phyloP scores from a whole-genome alignment of 2,888 invertebrate species.

The Temnothorax rugatulus region DNA sequence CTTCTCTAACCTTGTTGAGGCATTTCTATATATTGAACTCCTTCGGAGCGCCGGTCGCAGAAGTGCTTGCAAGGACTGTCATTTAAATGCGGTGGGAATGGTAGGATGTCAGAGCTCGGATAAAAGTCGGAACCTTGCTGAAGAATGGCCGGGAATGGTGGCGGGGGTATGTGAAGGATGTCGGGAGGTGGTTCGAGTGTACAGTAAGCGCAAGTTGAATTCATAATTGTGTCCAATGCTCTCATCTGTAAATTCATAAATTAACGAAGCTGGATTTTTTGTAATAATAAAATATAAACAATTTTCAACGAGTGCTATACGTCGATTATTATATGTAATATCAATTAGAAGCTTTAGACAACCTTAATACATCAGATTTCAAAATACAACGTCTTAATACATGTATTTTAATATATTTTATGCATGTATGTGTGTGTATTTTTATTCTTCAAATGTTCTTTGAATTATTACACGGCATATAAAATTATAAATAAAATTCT shows the following conservation, averaged over 20 bases:
- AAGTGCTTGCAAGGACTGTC: constrained; percentile 83
- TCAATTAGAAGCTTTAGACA: neutral
- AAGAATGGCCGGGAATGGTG: constrained; percentile 93
- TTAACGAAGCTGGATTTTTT: neutral
- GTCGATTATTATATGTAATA: neutral
- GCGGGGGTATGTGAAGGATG: constrained; percentile 93
- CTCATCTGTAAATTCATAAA: constrained; percentile 68
- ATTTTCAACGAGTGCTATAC: neutral
- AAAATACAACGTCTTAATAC: no score
- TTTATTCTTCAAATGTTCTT: neutral
- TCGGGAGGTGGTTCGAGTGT: constrained; percentile 93
- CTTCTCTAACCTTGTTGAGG: constrained; percentile 90
- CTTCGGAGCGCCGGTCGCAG: constrained; percentile 86
- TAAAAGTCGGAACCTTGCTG: constrained; percentile 85
- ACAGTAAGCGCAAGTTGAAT: constrained; percentile 85
- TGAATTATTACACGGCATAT: neutral
- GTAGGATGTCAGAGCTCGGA: constrained; percentile 77
- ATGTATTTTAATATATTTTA: constrained; percentile 1
- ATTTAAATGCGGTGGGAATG: constrained; percentile 81
- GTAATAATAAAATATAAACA: neutral
- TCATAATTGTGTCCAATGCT: constrained; percentile 77
- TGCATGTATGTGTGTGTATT: neutral
- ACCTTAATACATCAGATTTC: neutral
- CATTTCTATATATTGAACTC: constrained; percentile 93
- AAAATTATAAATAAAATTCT: neutral